These are phyloP conservation scores for Caenorhabditis angaria DNA, from an alignment of 2,888 invertebrate species.

Conservation along the genomic window DNA sequence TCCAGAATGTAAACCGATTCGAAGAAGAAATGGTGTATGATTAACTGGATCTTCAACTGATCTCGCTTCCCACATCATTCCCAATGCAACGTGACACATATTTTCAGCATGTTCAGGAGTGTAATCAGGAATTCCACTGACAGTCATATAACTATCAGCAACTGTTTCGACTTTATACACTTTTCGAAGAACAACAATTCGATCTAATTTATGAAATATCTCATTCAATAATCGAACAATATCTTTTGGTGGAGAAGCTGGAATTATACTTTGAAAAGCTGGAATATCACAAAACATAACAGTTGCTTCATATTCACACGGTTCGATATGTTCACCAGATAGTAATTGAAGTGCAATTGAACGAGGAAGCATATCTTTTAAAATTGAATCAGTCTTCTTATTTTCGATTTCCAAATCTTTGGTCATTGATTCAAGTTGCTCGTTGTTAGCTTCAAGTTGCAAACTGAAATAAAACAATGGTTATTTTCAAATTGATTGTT, in stretches of 20 bases:
- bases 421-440: constrained; percentile 71
- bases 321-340: constrained; percentile 71
- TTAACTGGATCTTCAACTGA: constrained; percentile 60
- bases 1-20: constrained; percentile 60
- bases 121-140: constrained; percentile 61
- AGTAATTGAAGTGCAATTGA: constrained; percentile 71
- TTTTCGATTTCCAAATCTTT: constrained; percentile 67
- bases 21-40: constrained; percentile 47
- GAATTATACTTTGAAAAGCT: constrained; percentile 72
- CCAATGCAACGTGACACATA: constrained; percentile 71
- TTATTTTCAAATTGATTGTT: neutral
- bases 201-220: constrained; percentile 72
- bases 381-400: constrained; percentile 67
- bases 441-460: constrained; percentile 73
- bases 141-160: constrained; percentile 67
- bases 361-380: constrained; percentile 72
- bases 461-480: constrained; percentile 60
- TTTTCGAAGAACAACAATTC: constrained; percentile 63
- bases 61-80: constrained; percentile 68
- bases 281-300: constrained; percentile 73
- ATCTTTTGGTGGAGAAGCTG: constrained; percentile 71
- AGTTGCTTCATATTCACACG: constrained; percentile 68
- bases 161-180: constrained; percentile 70
- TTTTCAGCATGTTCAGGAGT: constrained; percentile 66
- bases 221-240: constrained; percentile 73